phyloP scores from a whole-genome alignment of 2,888 invertebrate species.

The Ophion slaviceki region DNA sequence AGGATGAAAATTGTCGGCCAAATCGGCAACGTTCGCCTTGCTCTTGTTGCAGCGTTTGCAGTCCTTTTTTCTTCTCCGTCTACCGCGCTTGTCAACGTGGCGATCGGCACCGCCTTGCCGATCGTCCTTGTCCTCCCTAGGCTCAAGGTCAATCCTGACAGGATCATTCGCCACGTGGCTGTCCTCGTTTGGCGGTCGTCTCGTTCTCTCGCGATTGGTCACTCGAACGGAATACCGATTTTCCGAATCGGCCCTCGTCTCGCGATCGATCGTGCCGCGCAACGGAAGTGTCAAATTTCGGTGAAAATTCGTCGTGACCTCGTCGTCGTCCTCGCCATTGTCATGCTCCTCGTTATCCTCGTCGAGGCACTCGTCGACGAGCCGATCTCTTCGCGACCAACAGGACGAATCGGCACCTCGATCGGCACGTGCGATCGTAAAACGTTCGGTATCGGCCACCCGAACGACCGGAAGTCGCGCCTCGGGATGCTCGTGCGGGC shows the following conservation, averaged over 20 bases:
- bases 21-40: not conserved
- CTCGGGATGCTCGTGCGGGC: not conserved
- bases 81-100: conserved; percentile 40
- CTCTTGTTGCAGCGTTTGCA: conserved; percentile 78
- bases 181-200: conserved; percentile 30
- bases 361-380: not conserved
- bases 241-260: conserved; percentile 52
- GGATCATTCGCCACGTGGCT: not conserved
- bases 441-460: not conserved
- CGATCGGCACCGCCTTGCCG: not conserved
- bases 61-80: conserved; percentile 77
- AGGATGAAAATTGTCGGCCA: conserved; percentile 4
- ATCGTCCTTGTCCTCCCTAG: conserved; percentile 35
- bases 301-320: conserved; percentile 65
- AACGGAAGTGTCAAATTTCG: conserved; percentile 79
- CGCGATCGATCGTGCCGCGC: conserved; percentile 61
- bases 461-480: not conserved
- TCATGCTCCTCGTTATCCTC: not conserved
- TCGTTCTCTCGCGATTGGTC: conserved; percentile 72
- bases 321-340: not conserved
- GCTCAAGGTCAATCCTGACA: conserved; percentile 14
- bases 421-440: too few relatives aligned
- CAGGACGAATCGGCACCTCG: not conserved
- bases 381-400: not conserved
- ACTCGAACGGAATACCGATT: conserved; percentile 75